Conservation (phyloP, 1,140 invertebrate species). For the Drosophila nasuta region DNA sequence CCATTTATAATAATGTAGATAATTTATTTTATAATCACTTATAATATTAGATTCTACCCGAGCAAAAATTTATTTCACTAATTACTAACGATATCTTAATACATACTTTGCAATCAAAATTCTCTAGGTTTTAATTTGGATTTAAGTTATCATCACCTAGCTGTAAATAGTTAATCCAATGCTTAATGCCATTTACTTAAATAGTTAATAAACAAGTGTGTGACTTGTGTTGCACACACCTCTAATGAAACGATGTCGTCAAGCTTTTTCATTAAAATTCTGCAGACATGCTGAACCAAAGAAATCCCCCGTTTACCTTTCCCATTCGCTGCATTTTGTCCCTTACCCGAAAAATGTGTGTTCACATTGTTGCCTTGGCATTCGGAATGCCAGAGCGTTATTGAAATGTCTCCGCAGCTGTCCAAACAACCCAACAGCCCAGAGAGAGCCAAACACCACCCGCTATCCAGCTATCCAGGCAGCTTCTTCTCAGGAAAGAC, state of each 20-base stretch:
- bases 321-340: background rate
- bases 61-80: too few species aligned
- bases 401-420: constrained; percentile 81
- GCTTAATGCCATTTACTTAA: background rate
- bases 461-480: background rate
- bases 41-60: too few species aligned
- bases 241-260: constrained; percentile 38
- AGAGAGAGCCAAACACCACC: background rate
- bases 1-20: too few species aligned
- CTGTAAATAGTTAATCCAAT: background rate
- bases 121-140: background rate
- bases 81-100: too few species aligned
- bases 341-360: constrained; percentile 6
- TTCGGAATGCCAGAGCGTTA: constrained; percentile 60
- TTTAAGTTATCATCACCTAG: background rate
- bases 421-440: constrained; percentile 60
- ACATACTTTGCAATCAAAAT: background rate
- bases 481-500: background rate
- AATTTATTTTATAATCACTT: too few species aligned
- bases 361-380: constrained; percentile 55
- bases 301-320: background rate
- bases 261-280: constrained; percentile 73
- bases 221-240: background rate
- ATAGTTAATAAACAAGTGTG: constrained; percentile 15
- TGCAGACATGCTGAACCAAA: constrained; percentile 54